Evolutionary conservation across 2,113 vertebrate genomes (phyloP).

Genomic region (Gopherus evgoodei): DNA sequence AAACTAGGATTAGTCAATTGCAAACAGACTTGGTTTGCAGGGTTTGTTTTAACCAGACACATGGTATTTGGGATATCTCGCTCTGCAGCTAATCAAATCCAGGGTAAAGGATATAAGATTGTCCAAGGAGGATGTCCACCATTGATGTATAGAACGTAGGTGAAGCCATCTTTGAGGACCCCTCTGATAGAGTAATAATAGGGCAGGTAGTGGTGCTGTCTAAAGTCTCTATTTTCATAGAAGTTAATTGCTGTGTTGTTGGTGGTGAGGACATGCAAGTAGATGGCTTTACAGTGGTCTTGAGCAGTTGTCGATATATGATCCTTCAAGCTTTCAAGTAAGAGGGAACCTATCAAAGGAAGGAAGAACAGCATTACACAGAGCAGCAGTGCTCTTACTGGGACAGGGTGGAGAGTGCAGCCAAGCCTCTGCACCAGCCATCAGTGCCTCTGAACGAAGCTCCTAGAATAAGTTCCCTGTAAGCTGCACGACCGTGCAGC

Average conservation of each 20-base stretch:
- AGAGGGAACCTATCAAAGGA: slow-evolving; percentile 87
- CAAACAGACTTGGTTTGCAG: background rate
- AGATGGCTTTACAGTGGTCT: slow-evolving; percentile 99
- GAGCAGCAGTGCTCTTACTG: background rate
- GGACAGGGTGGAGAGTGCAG: background rate
- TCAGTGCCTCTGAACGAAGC: background rate
- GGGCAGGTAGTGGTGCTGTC: slow-evolving; percentile 98
- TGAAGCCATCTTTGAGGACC: slow-evolving; percentile 98
- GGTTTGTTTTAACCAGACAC: background rate
- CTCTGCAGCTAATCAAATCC: no score
- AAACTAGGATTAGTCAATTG: background rate
- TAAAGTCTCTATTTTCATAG: slow-evolving; percentile 98
- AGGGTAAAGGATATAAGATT: slow-evolving; percentile 95
- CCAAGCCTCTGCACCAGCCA: background rate
- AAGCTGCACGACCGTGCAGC: no score
- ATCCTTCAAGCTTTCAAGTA: slow-evolving; percentile 98
- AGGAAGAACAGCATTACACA: background rate
- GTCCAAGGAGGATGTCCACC: slow-evolving; percentile 98
- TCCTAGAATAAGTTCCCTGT: background rate
- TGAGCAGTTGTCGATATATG: slow-evolving; percentile 96
- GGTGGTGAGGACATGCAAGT: slow-evolving; percentile 97
- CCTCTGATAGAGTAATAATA: slow-evolving; percentile 99
- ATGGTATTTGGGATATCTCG: no score
- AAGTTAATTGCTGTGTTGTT: slow-evolving; percentile 98
- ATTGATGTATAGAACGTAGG: slow-evolving; percentile 98